Conservation (phyloP, 2,888 invertebrate species). For the Aelia acuminata region DNA sequence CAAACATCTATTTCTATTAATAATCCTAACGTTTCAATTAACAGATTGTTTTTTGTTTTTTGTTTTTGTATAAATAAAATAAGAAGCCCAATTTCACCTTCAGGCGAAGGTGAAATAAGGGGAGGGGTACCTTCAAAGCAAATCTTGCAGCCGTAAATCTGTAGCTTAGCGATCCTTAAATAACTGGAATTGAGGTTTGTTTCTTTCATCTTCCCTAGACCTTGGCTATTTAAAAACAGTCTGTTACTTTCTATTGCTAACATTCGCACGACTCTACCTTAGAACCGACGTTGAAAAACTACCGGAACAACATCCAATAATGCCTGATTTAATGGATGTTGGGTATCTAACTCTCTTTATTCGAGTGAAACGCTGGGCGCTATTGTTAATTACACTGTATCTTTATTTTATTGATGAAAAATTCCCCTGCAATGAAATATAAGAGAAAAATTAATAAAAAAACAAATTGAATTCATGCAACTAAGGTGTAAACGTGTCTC, state of each 20-base stretch:
- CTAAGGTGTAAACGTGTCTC: no score
- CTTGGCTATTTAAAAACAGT: not conserved
- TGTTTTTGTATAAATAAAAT: no score
- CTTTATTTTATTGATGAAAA: no score
- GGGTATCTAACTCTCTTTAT: no score
- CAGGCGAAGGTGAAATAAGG: no score
- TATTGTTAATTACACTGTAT: no score
- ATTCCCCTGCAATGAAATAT: no score
- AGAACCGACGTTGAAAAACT: not conserved
- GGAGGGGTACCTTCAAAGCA: not conserved
- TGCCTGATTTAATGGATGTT: not conserved
- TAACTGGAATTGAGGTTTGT: constrained; percentile 11
- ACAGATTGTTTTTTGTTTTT: no score
- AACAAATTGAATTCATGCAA: no score
- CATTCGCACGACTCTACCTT: not conserved
- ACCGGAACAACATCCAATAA: not conserved
- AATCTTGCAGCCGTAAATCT: not conserved
- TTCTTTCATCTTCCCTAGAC: not conserved
- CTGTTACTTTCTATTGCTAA: not conserved
- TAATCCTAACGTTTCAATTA: not conserved
- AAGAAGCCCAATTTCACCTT: no score
- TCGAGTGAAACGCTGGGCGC: no score
- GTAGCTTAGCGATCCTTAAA: not conserved
- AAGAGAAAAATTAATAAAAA: no score
- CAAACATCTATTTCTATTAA: not conserved